Evolutionary conservation across 2,888 invertebrate species (phyloP), one percentile per base, ranked within the genome.

Genomic region (Heterodera filipjevi): DNA sequence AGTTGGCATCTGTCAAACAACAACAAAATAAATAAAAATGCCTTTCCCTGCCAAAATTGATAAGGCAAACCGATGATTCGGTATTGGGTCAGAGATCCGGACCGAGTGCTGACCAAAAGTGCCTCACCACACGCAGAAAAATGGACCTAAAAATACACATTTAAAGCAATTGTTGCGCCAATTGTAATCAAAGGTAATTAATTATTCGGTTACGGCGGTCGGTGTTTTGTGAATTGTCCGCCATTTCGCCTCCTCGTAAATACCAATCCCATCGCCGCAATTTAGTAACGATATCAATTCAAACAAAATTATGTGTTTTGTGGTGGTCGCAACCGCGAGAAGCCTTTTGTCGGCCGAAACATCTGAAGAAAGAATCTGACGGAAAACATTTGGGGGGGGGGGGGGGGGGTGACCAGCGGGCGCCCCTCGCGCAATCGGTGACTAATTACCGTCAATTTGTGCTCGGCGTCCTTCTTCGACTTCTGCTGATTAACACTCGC

Each of bases 61-160:
- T 2, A 73, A n/a, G n/a, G n/a, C 35, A 35, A 27, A 75, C 75
- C 75, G 3, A 8, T n/a, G 33, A 75, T 22, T 30, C 33, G 66
- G 49, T 32, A 75, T 75, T 75, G 30, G 2, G 33, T 19, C 3
- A 75, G 16, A 22, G 59, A 66, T 19, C 75, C 75, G 64, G 44
- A 66, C 8, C 75, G 66, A 66, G 44, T 75, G 14, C 66, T 44
- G 32, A 75, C 75, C 12, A 75, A 75, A 64, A 75, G 49, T 12
- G 66, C 30, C 1, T 64, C 35, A 35, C 35, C 75, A 33, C 30
- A 53, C 19, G 16, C n/a, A 27, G 68, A 66, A 75, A 75, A 75
- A 64, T 59, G 68, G 30, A 75, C 35, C 75, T 75, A 32, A 75
- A 75, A 75, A 59, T 8, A n/a, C 32, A n/a, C 35, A 59, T 59